Conservation (phyloP, 2,888 invertebrate genomes). For the Melipona beecheii region DNA sequence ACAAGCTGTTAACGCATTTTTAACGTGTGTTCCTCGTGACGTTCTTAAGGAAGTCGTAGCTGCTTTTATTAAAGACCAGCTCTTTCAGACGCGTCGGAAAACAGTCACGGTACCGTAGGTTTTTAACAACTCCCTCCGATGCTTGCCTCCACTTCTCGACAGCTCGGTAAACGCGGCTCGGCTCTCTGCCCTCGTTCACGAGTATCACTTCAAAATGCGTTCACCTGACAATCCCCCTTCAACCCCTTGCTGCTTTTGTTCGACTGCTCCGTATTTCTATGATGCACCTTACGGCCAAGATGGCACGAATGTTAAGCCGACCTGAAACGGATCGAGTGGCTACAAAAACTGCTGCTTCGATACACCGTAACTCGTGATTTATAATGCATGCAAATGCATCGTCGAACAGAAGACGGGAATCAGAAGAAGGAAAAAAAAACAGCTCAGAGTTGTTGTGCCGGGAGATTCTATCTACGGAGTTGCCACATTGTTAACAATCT, state of each 20-base stretch:
- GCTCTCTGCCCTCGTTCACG: conserved; percentile 21
- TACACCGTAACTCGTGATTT: background rate
- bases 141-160: conserved; percentile 48
- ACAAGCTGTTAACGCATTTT: conserved; percentile 54
- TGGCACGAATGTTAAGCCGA: background rate
- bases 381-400: background rate
- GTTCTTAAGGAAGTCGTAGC: conserved; percentile 31
- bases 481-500: background rate
- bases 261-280: background rate
- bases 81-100: conserved; percentile 35
- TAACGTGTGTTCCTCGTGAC: conserved; percentile 42
- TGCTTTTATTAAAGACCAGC: conserved; percentile 20
- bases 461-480: background rate
- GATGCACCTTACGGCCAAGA: background rate
- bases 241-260: conserved; percentile 21
- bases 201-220: conserved; percentile 29
- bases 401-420: background rate
- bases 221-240: conserved; percentile 20
- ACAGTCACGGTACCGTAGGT: conserved; percentile 25
- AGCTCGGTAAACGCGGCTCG: conserved; percentile 46
- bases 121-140: conserved; percentile 45
- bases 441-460: background rate
- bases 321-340: background rate
- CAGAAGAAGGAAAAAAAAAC: too few species aligned
- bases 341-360: background rate